phyloP scores from a whole-genome alignment of 2,797 vertebrate species.

The Myotis daubentonii region DNA sequence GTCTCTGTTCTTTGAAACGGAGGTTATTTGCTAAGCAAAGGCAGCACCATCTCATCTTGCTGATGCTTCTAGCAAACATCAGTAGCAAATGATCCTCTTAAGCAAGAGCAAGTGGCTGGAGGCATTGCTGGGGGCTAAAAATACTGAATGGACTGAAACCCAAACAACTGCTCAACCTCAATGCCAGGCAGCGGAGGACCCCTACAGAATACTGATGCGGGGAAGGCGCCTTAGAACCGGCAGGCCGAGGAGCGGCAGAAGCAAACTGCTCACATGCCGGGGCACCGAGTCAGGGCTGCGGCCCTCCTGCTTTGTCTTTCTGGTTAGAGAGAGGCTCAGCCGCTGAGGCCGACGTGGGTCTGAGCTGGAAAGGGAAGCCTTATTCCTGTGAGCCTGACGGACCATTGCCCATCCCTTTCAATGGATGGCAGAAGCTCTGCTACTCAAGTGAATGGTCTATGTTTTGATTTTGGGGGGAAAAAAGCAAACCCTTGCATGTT shows the following conservation, averaged over 20 bases:
- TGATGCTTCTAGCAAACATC: constrained; percentile 82
- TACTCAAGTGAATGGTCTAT: not conserved
- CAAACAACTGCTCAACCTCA: constrained; percentile 75
- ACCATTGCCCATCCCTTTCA: not conserved
- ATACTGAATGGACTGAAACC: constrained; percentile 75
- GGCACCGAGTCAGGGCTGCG: not conserved
- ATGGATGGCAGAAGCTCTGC: not conserved
- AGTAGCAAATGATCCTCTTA: constrained; percentile 84
- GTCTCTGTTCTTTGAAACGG: constrained; percentile 69
- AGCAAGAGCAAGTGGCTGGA: constrained; percentile 84
- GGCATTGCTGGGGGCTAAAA: constrained; percentile 83
- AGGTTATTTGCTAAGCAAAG: constrained; percentile 82
- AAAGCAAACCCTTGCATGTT: constrained; percentile 6
- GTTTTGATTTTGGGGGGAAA: constrained; percentile 20
- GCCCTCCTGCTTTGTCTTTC: not conserved
- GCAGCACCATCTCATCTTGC: constrained; percentile 72
- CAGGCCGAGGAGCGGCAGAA: not conserved
- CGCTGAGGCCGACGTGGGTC: not conserved
- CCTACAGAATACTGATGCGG: constrained; percentile 76
- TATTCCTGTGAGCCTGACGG: not conserved
- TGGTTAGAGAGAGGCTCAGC: not conserved
- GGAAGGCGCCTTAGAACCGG: constrained; percentile 39
- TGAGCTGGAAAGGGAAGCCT: not conserved
- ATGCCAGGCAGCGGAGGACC: not conserved
- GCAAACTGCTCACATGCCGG: not conserved